Percentiles rank a stretch among this genome's conserved stretches.
phyloP scores from a whole-genome alignment of 2,888 invertebrate genomes.

The Thumatha senex region DNA sequence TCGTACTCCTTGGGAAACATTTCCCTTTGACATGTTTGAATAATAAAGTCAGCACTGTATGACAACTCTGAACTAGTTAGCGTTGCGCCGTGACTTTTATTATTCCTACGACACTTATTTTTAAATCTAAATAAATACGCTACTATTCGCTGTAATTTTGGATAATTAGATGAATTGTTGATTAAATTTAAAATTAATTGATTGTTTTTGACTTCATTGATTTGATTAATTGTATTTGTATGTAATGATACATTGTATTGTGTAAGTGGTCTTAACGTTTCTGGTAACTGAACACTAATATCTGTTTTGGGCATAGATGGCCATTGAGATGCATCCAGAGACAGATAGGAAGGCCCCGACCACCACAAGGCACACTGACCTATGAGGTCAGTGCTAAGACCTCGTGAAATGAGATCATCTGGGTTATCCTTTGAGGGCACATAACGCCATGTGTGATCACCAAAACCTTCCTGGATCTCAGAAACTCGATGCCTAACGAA shows the following conservation, averaged over 20 bases:
- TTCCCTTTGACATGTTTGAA: not conserved
- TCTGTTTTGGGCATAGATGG: not conserved
- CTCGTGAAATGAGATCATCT: conserved; percentile 1
- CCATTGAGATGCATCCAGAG: not conserved
- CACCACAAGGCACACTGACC: not conserved
- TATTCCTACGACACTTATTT: not conserved
- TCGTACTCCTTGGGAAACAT: conserved; percentile 3
- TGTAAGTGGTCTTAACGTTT: not conserved
- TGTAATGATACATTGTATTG: not conserved
- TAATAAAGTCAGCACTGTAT: not conserved
- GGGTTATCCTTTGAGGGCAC: not conserved
- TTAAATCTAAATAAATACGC: no score
- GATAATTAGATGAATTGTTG: conserved; percentile 1
- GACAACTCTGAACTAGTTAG: not conserved
- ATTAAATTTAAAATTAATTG: conserved; percentile 1
- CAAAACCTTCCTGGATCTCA: not conserved
- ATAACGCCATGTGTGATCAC: not conserved
- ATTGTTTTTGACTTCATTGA: not conserved
- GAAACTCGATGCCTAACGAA: not conserved
- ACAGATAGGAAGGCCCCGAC: conserved; percentile 1
- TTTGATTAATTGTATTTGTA: no score
- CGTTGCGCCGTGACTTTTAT: not conserved
- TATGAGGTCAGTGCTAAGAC: not conserved
- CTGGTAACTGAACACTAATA: not conserved
- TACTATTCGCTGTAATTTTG: no score